Base-by-base conservation (phyloP, 2,113 vertebrate species). In the Actenoides hombroni region DNA sequence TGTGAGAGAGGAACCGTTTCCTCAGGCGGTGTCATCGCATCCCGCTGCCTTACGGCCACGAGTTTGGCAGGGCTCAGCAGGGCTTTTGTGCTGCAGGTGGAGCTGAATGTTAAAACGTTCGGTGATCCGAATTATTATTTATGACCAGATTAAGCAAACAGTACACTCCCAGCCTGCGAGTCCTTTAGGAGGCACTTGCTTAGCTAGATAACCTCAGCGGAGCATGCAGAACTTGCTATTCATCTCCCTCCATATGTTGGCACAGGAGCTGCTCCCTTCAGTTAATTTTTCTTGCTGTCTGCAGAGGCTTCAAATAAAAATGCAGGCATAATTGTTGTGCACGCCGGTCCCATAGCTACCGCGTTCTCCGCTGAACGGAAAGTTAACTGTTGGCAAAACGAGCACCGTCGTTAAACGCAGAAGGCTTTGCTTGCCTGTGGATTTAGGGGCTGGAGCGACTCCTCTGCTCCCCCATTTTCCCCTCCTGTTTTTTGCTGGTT, bases 141-240 rank as follows among this genome's bases (percentile, higher is more conserved):
- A 82, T 65, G 94, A 29, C 53, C 77, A 57, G 88, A 57, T 93
- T 31, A 77, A 92, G 90, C 91, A 70, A 40, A 91, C 92, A 80
- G 91, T 1, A 18, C 54, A 3, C 79, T 91, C 81, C 91, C 93
- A 86, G 82, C 78, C 88, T 2, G 9, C 6, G 33, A 46, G 64
- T 67, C 95, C 94, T 94, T 87, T 77, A 86, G 94, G 94, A 95
- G 86, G 89, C n/a, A 46, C 87, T 79, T 73, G 91, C 94, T 94
- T n/a, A 80, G 31, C 91, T n/a, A 17, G 24, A 33, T 37, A 93
- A 40, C 67, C 95, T 94, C 90, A 13, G 76, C 8, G 29, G 92
- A 80, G 95, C 91, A 5, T 8, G 73, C 9, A 3, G 88, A 80
- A 13, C 69, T 24, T 21, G 2, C 33, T 3, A 0, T 78, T 83